Base-by-base conservation (phyloP, 2,888 invertebrate species). In the Megaustenia siamemsis region DNA sequence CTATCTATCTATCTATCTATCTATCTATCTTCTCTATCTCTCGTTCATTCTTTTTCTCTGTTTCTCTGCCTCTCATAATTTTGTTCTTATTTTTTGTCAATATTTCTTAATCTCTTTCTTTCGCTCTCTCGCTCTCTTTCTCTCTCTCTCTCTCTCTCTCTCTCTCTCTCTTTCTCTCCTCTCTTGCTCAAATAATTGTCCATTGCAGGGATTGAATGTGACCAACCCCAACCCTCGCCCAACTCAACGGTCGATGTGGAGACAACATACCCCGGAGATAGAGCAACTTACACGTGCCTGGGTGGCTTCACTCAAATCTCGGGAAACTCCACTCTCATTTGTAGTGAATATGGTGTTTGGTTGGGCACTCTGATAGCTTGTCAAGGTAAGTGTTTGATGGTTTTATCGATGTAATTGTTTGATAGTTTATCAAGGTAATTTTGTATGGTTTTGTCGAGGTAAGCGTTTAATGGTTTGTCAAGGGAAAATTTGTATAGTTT, bases 311-410 rank as follows among this genome's bases (percentile, higher is more conserved):
- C 2, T 6, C 56, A 3, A 0, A n/a, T 40, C 40, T 38, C 56
- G 18, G 77, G 77, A n/a, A 40, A 60, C 24, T 1, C 40, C 1
- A 35, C 38, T 5, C 15, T 77, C 10, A 56, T 8, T 15, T 77
- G 77, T 21, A 60, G 38, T 12, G 8, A 12, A 2, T 38, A 56
- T 1, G 77, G 38, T 10, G 0, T 60, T 35, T 77, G 77, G 77
- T 60, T 60, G 12, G 77, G 77, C 18, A 56, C 5, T 38, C 56
- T 56, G 5, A 56, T 77, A 40, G 77, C 60, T 10, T 77, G 77
- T 60, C 6, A 56, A 77, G 77, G 77, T 77, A 77, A 60, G n/a
- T 53, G 28, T n/a, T 60, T 21, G 21, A 24, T 6, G 5, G 24
- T 8, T 24, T 68, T 8, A 63, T 24, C 24, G 24, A 15, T 63